These are phyloP conservation scores for mouse (Mus musculus) DNA, from an alignment of 2,113 vertebrate species.

Conservation along the genomic window DNA sequence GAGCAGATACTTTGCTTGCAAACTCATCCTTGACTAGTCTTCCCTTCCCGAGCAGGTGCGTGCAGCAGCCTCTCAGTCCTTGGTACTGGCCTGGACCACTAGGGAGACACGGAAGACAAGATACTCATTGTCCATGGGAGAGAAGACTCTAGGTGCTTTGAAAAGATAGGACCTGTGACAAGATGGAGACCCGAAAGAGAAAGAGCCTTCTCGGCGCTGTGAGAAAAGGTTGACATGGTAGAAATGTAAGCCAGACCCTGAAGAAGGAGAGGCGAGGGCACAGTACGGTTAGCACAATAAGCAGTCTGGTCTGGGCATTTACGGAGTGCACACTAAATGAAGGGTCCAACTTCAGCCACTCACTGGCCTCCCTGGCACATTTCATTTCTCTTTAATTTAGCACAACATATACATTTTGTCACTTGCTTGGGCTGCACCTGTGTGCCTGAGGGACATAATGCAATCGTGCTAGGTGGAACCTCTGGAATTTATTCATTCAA, in stretches of 20 bases:
- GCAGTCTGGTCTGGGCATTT: not conserved
- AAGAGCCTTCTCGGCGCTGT: not conserved
- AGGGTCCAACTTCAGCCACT: not conserved
- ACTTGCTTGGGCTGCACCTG: not conserved
- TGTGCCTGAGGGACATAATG: not conserved
- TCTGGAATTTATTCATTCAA: not conserved
- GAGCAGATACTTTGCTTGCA: not conserved
- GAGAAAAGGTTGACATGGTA: not conserved
- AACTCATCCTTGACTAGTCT: not conserved
- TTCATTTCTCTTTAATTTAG: not conserved
- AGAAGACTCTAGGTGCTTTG: fast-evolving
- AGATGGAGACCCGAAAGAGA: not conserved
- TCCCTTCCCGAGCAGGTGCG: no score
- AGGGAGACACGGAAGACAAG: not conserved
- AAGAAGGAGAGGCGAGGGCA: fast-evolving
- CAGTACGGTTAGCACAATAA: fast-evolving
- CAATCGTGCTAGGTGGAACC: not conserved
- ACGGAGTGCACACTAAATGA: not conserved
- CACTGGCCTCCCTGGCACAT: fast-evolving
- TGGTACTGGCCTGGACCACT: not conserved
- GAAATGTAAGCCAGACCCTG: not conserved
- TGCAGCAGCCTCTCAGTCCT: no score
- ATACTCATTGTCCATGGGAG: fast-evolving
- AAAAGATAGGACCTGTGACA: fast-evolving
- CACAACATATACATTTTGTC: not conserved